Base-by-base conservation (phyloP, 2,113 vertebrate species). In the Tamias sibiricus region DNA sequence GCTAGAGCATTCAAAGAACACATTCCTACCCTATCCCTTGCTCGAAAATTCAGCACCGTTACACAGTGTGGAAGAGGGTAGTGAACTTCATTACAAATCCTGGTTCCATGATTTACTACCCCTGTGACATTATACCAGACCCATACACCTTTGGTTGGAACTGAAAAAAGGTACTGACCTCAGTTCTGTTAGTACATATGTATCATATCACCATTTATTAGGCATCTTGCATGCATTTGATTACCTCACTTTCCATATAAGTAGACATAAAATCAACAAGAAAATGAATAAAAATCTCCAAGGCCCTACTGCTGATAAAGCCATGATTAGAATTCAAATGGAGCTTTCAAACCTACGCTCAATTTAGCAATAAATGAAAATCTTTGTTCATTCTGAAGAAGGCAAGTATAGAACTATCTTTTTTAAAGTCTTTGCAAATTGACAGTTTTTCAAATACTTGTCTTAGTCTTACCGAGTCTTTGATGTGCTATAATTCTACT, bases 401-500 rank as follows among this genome's bases (percentile, higher is more conserved):
- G 52, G 17, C 26, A 72, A 69, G 28, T 72, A 66, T 3, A 86
- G n/a, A 89, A 26, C 26, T 83, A 37, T 52, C 24, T 90, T 62
- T 95, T 66, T 77, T 40, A 92, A 47, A 40, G 35, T 37, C 22
- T 94, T 44, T 76, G 66, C 4, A 42, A 81, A 82, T 12, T 72
- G 92, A 90, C 57, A 91, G 37, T 91, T 89, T 42, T 95, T 83
- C 40, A 90, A 80, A 96, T 80, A 84, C 42, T 66, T 95, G 32
- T 84, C 7, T 81, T 79, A 24, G 35, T 49, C 66, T 52, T 92
- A 57, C 37, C 35, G 40, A 17, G 77, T 84, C 37, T 84, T 91
- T 87, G 5, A 79, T 84, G 32, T 44, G 44, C 44, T 90, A 76
- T 84, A 52, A 62, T 88, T 87, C 24, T 72, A 37, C 7, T 93